Conservation (phyloP, 1,140 invertebrate genomes). For the Spodoptera litura region DNA sequence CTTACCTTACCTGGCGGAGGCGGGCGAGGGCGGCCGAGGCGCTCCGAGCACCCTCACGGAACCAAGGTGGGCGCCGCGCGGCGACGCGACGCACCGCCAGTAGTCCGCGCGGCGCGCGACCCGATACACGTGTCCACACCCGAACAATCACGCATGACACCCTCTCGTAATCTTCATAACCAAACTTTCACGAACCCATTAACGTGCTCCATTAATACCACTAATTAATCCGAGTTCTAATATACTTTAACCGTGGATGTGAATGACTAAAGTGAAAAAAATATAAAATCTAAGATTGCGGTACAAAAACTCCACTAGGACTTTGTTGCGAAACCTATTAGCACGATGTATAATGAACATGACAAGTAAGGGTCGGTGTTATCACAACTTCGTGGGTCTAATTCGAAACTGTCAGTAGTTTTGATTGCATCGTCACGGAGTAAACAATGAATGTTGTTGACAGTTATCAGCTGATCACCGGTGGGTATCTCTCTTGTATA, state of each 20-base stretch:
- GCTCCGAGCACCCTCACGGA: slow-evolving; percentile 43
- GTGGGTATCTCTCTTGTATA: slow-evolving; percentile 34
- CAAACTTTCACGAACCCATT: slow-evolving; percentile 52
- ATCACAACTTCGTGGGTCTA: slow-evolving; percentile 41
- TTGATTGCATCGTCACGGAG: slow-evolving; percentile 40
- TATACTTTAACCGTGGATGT: slow-evolving; percentile 47
- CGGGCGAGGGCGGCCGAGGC: slow-evolving; percentile 61
- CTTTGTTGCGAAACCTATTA: slow-evolving; percentile 41
- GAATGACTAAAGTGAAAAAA: slow-evolving; percentile 54
- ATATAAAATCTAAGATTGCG: slow-evolving; percentile 10
- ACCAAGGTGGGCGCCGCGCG: slow-evolving; percentile 57
- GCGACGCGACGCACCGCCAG: slow-evolving; percentile 57
- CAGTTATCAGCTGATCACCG: slow-evolving; percentile 47
- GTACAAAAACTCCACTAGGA: slow-evolving; percentile 8
- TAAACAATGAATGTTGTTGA: slow-evolving; percentile 48
- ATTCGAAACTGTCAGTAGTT: slow-evolving; percentile 45
- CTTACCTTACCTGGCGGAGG: slow-evolving; percentile 72
- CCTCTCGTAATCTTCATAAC: slow-evolving; percentile 50
- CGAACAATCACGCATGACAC: slow-evolving; percentile 46
- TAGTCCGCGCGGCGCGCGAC: slow-evolving; percentile 69
- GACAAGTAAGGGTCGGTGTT: slow-evolving; percentile 48
- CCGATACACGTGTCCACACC: slow-evolving; percentile 49
- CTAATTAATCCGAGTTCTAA: slow-evolving; percentile 6
- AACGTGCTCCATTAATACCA: slow-evolving; percentile 24
- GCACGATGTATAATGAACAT: slow-evolving; percentile 45